Evolutionary conservation across 2,888 invertebrate species (phyloP).

Genomic region (Luffia ferchaultella): DNA sequence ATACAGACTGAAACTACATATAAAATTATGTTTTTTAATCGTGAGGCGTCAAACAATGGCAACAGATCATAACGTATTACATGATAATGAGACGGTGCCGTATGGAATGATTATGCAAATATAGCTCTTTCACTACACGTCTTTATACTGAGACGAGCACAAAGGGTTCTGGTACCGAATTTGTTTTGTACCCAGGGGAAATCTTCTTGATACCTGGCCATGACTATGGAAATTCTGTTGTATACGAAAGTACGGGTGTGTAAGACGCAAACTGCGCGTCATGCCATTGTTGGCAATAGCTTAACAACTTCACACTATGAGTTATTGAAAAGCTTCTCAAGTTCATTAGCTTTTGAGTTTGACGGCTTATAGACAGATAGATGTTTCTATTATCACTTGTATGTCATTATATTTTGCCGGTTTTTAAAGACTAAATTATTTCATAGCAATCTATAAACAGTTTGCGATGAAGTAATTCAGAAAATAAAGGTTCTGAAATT

Average conservation of each 20-base stretch:
- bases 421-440: no score
- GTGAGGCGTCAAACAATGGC: no score
- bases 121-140: constrained; percentile 30
- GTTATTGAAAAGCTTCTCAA: neutral
- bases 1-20: no score
- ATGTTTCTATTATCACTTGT: neutral
- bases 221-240: no score
- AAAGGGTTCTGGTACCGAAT: neutral
- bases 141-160: neutral
- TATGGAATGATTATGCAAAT: constrained; percentile 51
- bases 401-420: no score
- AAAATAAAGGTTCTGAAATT: no score
- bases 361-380: neutral
- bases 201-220: neutral
- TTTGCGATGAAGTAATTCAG: no score
- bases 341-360: neutral
- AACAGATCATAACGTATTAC: no score
- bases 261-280: no score
- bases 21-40: no score
- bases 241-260: no score
- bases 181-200: neutral
- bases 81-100: constrained; percentile 26
- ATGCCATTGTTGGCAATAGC: neutral
- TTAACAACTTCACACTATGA: neutral
- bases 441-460: no score